phyloP scores from a whole-genome alignment of 2,888 invertebrate genomes.

The Synergus japonicus region DNA sequence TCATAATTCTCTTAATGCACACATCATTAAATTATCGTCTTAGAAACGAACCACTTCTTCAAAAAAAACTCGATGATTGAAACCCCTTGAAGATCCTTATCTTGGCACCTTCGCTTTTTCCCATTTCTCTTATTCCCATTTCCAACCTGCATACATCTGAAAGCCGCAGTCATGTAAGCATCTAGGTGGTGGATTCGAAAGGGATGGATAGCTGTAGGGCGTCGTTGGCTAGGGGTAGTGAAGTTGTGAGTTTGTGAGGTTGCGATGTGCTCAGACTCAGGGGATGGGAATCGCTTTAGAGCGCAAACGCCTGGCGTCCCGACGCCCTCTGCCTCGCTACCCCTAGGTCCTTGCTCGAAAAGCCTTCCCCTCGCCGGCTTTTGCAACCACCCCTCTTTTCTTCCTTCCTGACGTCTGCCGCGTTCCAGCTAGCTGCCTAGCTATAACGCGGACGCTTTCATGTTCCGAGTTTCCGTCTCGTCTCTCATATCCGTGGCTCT shows the following conservation, averaged over 20 bases:
- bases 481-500: constrained; percentile 47
- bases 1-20: too few species aligned
- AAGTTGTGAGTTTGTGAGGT: constrained; percentile 14
- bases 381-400: constrained; percentile 61
- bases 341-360: constrained; percentile 46
- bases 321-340: constrained; percentile 56
- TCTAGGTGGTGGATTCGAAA: constrained; percentile 37
- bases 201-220: constrained; percentile 47
- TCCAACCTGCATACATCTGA: neutral
- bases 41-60: neutral
- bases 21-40: neutral
- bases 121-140: neutral
- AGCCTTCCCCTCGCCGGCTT: constrained; percentile 53
- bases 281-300: constrained; percentile 41
- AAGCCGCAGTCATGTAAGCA: neutral
- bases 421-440: constrained; percentile 54
- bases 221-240: neutral
- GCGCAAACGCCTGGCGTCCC: constrained; percentile 69
- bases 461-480: constrained; percentile 39
- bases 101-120: neutral
- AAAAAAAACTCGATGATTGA: neutral
- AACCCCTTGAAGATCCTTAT: neutral
- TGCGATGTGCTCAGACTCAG: neutral
- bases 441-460: constrained; percentile 41
- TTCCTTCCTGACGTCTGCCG: constrained; percentile 64